Conservation (phyloP, 2,113 vertebrate genomes). For the Datnioides undecimradiatus region DNA sequence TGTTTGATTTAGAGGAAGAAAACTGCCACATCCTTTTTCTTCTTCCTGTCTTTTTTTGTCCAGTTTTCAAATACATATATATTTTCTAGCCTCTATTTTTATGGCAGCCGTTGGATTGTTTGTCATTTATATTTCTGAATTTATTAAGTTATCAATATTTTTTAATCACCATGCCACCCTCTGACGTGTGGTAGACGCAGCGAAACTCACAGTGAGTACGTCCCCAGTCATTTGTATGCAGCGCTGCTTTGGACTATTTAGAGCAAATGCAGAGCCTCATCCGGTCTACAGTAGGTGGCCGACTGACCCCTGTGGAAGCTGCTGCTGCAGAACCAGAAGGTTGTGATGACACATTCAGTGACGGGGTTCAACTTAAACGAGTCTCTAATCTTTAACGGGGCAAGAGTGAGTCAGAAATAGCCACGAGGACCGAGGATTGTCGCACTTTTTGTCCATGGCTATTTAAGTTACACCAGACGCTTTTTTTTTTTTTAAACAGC, state of each 20-base stretch:
- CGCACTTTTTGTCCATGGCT: constrained; percentile 14
- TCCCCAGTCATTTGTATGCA: not conserved
- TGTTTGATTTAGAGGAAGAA: constrained; percentile 37
- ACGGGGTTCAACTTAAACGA: constrained; percentile 31
- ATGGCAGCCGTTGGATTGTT: constrained; percentile 19
- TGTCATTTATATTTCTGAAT: constrained; percentile 31
- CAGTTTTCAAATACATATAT: constrained; percentile 28
- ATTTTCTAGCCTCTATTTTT: constrained; percentile 18
- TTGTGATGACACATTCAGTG: constrained; percentile 16
- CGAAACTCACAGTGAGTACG: not conserved
- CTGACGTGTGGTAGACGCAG: not conserved
- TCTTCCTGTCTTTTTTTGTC: not conserved
- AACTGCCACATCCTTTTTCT: constrained; percentile 12
- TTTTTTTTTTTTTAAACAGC: constrained; percentile 7
- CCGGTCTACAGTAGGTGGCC: not conserved
- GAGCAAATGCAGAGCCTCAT: constrained; percentile 1
- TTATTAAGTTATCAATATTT: constrained; percentile 26
- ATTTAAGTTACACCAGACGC: constrained; percentile 28
- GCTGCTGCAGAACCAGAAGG: constrained; percentile 1
- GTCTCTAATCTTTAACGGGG: constrained; percentile 26
- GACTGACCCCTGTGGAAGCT: constrained; percentile 22
- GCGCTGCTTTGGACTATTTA: constrained; percentile 19
- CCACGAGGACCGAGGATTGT: constrained; percentile 6
- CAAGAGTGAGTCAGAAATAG: constrained; percentile 24
- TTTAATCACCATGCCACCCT: not conserved